These are phyloP conservation scores for Eleginops maclovinus DNA, from an alignment of 2,113 vertebrate genomes.

Conservation along the genomic window DNA sequence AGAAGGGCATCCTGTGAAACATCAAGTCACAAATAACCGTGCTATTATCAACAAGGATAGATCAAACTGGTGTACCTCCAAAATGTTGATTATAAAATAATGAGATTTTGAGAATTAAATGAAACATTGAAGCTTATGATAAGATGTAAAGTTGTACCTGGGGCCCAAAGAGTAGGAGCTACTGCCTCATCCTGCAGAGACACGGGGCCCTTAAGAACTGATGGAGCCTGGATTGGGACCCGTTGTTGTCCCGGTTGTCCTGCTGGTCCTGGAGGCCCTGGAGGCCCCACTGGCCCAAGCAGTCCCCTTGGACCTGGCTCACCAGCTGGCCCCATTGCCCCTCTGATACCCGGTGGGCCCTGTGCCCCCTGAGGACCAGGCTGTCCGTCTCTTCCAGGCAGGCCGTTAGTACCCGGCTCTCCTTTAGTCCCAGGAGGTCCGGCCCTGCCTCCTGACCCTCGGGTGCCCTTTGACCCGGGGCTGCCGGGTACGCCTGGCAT, in stretches of 20 bases:
- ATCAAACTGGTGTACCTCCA: neutral
- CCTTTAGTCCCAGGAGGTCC: slow-evolving; percentile 90
- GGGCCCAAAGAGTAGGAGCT: slow-evolving; percentile 61
- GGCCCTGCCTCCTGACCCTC: slow-evolving; percentile 93
- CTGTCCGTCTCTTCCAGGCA: slow-evolving; percentile 90
- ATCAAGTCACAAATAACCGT: neutral
- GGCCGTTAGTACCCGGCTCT: slow-evolving; percentile 88
- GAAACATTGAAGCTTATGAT: neutral
- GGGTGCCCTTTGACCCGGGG: slow-evolving; percentile 91
- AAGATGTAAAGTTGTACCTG: slow-evolving; percentile 54
- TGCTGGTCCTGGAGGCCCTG: slow-evolving; percentile 87
- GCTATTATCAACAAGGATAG: neutral
- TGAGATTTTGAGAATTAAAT: neutral
- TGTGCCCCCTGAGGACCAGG: slow-evolving; percentile 88
- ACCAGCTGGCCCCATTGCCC: slow-evolving; percentile 88
- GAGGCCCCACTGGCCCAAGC: slow-evolving; percentile 87
- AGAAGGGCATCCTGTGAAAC: slow-evolving; percentile 86
- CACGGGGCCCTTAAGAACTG: slow-evolving; percentile 76
- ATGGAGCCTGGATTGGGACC: slow-evolving; percentile 72
- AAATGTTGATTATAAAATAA: neutral
- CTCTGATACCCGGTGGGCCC: slow-evolving; percentile 90
- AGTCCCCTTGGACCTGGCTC: slow-evolving; percentile 88
- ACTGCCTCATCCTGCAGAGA: slow-evolving; percentile 83
- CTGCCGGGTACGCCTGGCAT: slow-evolving; percentile 90
- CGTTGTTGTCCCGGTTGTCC: slow-evolving; percentile 89